Evolutionary conservation across 37 sponge, comb jelly and placozoan species (phyloP), one percentile per base, ranked within the genome.

Genomic region (Dysidea cf. avara): DNA sequence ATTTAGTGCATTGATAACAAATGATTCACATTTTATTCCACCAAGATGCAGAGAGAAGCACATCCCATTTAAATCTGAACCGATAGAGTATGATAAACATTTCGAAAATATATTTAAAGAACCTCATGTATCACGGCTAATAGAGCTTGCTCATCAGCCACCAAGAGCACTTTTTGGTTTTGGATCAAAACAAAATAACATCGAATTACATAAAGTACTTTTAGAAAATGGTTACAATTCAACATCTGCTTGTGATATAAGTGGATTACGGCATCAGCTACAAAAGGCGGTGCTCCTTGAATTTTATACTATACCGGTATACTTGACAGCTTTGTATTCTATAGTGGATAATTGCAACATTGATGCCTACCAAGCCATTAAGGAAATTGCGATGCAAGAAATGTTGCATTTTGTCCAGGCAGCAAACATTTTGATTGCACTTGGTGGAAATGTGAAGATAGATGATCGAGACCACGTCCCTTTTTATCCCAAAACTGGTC

Each of bases 401-500:
- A 86, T 86, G 80, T 53, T 71, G 24, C 86, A 86, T 59, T 51
- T 86, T 66, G 61, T 62, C 16, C 79, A 71, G 20, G 80, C 39
- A n/a, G 86, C 75, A 18, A 86, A 86, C 39, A 36, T 86, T 24
- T 53, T 86, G 16, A 86, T 61, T 40, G 80, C 86, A 13, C 52
- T 78, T 18, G 72, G 66, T 16, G 85, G 66, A 20, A 46, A 2
- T 36, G 79, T 79, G 3, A 21, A 36, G 21, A 78, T 84, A 38
- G 73, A 72, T 54, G 34, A 43, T 37, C 17, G 20, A 7, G 46
- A 62, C 7, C 17, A 24, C 30, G 71, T 28, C 22, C 85, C 79
- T 2, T 22, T 26, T 0, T 84, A 64, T 52, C 79, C 79, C 26
- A n/a, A 52, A 14, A 67, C 35, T 20, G 61, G 58, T 12, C 52